These are phyloP conservation scores for Acleris emargana DNA, from an alignment of 2,888 invertebrate species.

Conservation along the genomic window DNA sequence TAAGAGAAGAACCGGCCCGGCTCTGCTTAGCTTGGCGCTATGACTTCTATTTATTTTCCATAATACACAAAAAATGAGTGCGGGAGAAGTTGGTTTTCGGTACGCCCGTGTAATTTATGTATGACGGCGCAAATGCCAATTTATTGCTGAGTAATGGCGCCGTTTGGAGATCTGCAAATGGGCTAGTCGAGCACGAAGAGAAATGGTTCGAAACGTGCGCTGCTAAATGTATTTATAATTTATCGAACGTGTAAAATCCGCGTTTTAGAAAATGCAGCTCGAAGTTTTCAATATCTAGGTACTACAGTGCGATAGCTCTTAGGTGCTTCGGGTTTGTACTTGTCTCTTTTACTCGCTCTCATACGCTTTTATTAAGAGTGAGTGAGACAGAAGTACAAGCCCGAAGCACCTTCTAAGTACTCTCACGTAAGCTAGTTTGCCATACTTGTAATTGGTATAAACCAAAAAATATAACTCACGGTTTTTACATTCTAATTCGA, in stretches of 20 bases:
- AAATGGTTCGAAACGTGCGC: constrained; percentile 77
- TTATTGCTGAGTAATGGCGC: constrained; percentile 83
- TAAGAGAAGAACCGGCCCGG: not conserved
- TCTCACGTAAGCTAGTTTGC: no score
- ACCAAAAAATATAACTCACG: no score
- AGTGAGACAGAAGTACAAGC: no score
- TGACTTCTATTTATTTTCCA: constrained; percentile 43
- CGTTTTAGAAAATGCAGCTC: constrained; percentile 53
- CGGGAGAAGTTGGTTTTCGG: constrained; percentile 73
- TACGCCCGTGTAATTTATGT: constrained; percentile 80
- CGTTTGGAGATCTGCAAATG: constrained; percentile 82
- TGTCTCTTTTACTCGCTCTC: no score
- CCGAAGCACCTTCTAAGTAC: no score
- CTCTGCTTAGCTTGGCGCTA: constrained; percentile 4
- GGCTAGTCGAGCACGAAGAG: constrained; percentile 80
- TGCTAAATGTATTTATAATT: constrained; percentile 82
- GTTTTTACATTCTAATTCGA: no score
- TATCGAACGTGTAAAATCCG: constrained; percentile 73
- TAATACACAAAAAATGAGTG: constrained; percentile 70
- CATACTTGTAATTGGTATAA: no score
- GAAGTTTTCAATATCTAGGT: not conserved
- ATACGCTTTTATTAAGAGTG: no score
- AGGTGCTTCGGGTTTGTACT: no score
- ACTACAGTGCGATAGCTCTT: no score
- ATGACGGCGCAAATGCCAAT: constrained; percentile 83